Conservation (phyloP, 2,888 invertebrate genomes). For the Hemistola chrysoprasaria region DNA sequence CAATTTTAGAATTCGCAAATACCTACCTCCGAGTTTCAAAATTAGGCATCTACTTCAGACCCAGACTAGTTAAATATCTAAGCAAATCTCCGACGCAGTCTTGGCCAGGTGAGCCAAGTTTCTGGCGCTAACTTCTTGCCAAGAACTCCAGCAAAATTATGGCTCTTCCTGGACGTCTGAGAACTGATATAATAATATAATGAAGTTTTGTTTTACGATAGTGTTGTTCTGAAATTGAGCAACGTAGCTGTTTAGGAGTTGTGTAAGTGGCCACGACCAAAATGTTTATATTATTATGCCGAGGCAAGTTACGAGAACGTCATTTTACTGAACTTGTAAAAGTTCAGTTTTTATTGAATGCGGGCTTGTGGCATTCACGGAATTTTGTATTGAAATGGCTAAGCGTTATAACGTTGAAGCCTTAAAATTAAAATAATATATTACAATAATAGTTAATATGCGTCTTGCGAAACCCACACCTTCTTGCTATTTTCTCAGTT, state of each 20-base stretch:
- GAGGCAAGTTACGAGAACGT: background rate
- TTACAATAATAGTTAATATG: too few species aligned
- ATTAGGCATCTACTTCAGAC: too few species aligned
- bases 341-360: constrained; percentile 1
- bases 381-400: too few species aligned
- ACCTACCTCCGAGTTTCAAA: too few species aligned
- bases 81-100: constrained; percentile 20
- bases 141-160: constrained; percentile 21
- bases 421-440: too few species aligned
- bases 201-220: constrained; percentile 14
- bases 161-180: constrained; percentile 13
- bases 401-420: too few species aligned
- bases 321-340: constrained; percentile 4
- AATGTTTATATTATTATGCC: constrained; percentile 10
- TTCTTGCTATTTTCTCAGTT: too few species aligned
- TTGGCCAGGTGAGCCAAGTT: constrained; percentile 26
- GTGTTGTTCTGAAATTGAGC: constrained; percentile 11
- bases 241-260: constrained; percentile 9
- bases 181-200: constrained; percentile 13
- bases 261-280: constrained; percentile 6
- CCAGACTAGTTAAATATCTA: constrained; percentile 6
- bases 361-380: too few species aligned
- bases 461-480: too few species aligned
- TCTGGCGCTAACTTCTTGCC: constrained; percentile 22
- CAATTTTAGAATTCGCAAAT: too few species aligned